Evolutionary conservation across 2,797 vertebrate species (phyloP), one percentile per base, ranked within the genome.

Genomic region (Sciurus vulgaris): DNA sequence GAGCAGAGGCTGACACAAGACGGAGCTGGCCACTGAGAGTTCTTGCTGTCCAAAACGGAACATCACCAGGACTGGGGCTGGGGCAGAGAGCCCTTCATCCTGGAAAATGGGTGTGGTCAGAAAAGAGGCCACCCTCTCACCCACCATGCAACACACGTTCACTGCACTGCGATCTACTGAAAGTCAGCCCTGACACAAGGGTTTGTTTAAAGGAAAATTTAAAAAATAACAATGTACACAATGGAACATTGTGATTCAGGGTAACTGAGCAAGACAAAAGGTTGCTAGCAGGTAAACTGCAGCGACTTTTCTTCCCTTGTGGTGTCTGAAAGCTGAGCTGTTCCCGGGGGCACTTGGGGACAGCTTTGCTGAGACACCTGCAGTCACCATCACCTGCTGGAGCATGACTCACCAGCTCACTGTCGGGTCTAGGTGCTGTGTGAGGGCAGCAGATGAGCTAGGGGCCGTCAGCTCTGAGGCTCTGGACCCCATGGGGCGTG

Each of bases 331-430:
- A 74, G 51, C 10, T 28, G 28, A 11, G 85, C 54, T 3, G 47
- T 4, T 38, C 30, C 86, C 72, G 24, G 17, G 0, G 11, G 20
- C 67, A 73, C 91, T 0, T 0, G n/a, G 35, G 28, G 47, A 79
- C 59, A 12, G 86, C 56, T 26, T 51, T 15, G 26, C 33, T 15
- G 33, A 51, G 51, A 15, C 51, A 35, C 20, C 49, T 35, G 20
- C 24, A n/a, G 22, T 78, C 35, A 54, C 30, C 54, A 24, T 26
- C 54, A 33, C 18, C 49, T 24, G 49, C 33, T 56, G 33, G 33
- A 78, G 49, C 7, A 28, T 20, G 51, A 33, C 51, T 9, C 76
- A 22, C 14, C 11, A 12, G 33, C 33, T 78, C 54, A 33, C 30
- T 35, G 76, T 22, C 1, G 51, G 51, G 51, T 54, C 17, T 1